Evolutionary conservation across 2,888 invertebrate genomes (phyloP), one percentile per base, ranked within the genome.

Genomic region (Corbicula japonica): DNA sequence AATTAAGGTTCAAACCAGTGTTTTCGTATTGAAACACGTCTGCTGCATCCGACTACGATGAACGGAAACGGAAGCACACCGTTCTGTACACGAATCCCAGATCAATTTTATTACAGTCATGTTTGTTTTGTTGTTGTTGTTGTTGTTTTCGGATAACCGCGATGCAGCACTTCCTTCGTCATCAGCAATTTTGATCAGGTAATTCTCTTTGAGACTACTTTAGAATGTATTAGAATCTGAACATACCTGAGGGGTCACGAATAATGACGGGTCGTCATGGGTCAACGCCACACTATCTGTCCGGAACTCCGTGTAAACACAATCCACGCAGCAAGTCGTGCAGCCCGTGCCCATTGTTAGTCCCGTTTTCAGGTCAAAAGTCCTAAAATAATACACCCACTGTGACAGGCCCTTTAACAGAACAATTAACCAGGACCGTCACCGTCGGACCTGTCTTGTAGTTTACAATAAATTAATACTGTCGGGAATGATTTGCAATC

Each of bases 201-300:
- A n/a, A n/a, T n/a, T n/a, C n/a, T n/a, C n/a, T n/a, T n/a, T n/a
- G n/a, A n/a, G n/a, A n/a, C n/a, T n/a, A n/a, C n/a, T n/a, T n/a
- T n/a, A n/a, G n/a, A n/a, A n/a, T n/a, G n/a, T 35, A n/a, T n/a
- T n/a, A n/a, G n/a, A n/a, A n/a, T n/a, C n/a, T n/a, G n/a, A n/a
- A 21, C 78, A 32, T 77, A 87, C 88, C 87, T 90, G 90, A n/a
- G 89, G 83, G 8, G 76, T 83, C 28, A 90, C 85, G 68, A 88
- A 87, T 56, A 85, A 87, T 6, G 85, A 76, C 21, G 88, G 88
- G 52, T 84, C 82, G 15, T 87, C 88, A 61, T 88, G 81, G 18
- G 81, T 77, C 6, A 89, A 77, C 3, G 85, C 81, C 18, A 87
- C 71, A 74, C 86, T 86, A 48, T 90, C 88, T n/a, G 86, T 77